Percentiles rank a stretch among this genome's conserved stretches.
These are phyloP conservation scores for Caenorhabditis sp. DNA, from an alignment of 2,888 invertebrate genomes.

Conservation along the genomic window DNA sequence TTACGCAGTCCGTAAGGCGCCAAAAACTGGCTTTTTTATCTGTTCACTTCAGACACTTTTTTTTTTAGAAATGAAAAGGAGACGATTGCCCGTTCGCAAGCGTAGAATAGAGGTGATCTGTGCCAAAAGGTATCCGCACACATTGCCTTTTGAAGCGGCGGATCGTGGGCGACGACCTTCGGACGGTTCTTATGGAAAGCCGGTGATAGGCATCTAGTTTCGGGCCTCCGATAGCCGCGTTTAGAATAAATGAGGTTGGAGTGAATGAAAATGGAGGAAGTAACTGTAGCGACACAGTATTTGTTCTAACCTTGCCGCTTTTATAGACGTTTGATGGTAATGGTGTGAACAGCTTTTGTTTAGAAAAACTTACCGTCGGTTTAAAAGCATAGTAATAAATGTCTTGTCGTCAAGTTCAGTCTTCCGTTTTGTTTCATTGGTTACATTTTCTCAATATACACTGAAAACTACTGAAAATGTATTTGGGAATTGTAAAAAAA, in stretches of 20 bases:
- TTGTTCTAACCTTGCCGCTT: no score
- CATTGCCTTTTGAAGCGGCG: conserved; percentile 26
- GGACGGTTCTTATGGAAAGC: conserved; percentile 17
- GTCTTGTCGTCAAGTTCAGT: no score
- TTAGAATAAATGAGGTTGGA: conserved; percentile 28
- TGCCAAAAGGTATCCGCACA: conserved; percentile 5
- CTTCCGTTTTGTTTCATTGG: no score
- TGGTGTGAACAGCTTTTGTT: no score
- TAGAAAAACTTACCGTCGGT: no score
- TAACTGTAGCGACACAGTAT: no score
- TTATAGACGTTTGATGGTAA: no score
- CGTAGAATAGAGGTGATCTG: conserved; percentile 1
- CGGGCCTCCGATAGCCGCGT: conserved; percentile 14
- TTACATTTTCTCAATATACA: no score
- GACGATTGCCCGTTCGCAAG: conserved; percentile 18
- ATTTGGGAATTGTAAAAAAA: no score
- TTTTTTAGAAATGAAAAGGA: background rate
- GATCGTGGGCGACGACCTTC: conserved; percentile 25
- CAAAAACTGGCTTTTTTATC: conserved; percentile 22
- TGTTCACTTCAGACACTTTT: conserved; percentile 26
- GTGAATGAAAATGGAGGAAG: conserved; percentile 39
- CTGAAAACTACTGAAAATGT: no score
- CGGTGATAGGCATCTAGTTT: conserved; percentile 41
- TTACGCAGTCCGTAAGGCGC: conserved; percentile 32
- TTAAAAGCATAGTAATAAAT: no score